Evolutionary conservation across 2,113 vertebrate genomes (phyloP), one percentile per base, ranked within the genome.

Genomic region (Phoxinus phoxinus): DNA sequence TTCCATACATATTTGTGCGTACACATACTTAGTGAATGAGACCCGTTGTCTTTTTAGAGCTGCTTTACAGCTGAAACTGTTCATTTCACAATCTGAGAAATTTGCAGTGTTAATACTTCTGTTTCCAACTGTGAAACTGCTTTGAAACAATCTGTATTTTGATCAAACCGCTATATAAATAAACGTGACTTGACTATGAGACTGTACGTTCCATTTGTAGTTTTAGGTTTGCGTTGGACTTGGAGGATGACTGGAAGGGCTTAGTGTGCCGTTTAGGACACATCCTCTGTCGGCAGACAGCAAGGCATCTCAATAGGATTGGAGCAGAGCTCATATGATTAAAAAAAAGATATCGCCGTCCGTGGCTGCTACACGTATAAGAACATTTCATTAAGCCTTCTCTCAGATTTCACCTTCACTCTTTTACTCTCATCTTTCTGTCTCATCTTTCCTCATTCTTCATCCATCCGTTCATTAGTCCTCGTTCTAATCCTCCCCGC

Each of bases 321-420:
- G 19, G 21, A 71, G 10, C 19, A 23, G 23, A 76, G 44, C 74
- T 73, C 74, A 53, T 75, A 75, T 44, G n/a, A 51, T 76, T 19
- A 76, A 10, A 71, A 65, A 71, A 71, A 44, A 73, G 71, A 25
- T 27, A 13, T 73, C 23, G 4, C 11, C 6, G 2, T 72, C 30
- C 1, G 2, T 25, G 2, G 11, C 71, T 25, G 23, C 37, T 44
- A 73, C 69, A 10, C 0, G 6, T 30, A 51, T 51, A 46, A 51
- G 25, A 19, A 51, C 41, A 17, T 46, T 85, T 35, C 46, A 51
- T 77, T 25, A 37, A 17, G 23, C 65, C 15, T 56, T 72, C 77
- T 71, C 77, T 86, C 30, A 30, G 25, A 63, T 61, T 85, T 61
- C 48, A 46, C 48, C 58, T 85, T 79, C 17, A 58, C 84, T 79